Evolutionary conservation across 2,113 vertebrate genomes (phyloP), one percentile per base, ranked within the genome.

Genomic region (Corvus hawaiiensis): DNA sequence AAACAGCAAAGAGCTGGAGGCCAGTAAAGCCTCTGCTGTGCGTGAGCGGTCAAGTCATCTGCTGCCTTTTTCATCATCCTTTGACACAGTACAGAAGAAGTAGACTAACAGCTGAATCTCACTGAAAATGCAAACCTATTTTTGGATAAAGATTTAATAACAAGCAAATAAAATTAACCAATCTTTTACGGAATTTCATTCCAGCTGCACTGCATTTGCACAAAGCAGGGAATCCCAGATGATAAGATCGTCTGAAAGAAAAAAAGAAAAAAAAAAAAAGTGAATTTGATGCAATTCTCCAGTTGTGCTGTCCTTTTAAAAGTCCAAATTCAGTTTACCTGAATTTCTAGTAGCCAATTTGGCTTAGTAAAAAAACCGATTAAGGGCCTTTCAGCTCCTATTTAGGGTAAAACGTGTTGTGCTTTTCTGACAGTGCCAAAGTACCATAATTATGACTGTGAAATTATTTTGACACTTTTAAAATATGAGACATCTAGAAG

Each of bases 391-490:
- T 80, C 37, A 81, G 30, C 64, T 92, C 30, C 9, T 87, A 48
- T 91, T 95, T 92, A 81, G 48, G 30, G 22, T 77, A 96, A 90
- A 93, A 84, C 17, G 30, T 80, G 39, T 88, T 94, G 20, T 86
- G 33, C 37, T 90, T 79, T 54, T 90, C 66, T 95, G 93, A 89
- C 75, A 84, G 72, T 88, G 68, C 64, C 55, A 81, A 95, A 94
- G 46, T 67, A 75, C 61, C 52, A 33, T 92, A 86, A 94, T 97
- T 94, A 94, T 39, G 39, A 88, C 82, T 77, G 79, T 82, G 69
- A 94, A 96, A 94, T 95, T 81, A 88, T 85, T 93, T 82, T 97
- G 96, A 94, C 93, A 94, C 69, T 93, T 95, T 80, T 17, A 95
- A 96, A 90, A 84, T 59, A 88, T 72, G 56, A 92, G 41, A 78